Evolutionary conservation across 2,797 vertebrate genomes (phyloP).

Genomic region (Tapirus indicus): DNA sequence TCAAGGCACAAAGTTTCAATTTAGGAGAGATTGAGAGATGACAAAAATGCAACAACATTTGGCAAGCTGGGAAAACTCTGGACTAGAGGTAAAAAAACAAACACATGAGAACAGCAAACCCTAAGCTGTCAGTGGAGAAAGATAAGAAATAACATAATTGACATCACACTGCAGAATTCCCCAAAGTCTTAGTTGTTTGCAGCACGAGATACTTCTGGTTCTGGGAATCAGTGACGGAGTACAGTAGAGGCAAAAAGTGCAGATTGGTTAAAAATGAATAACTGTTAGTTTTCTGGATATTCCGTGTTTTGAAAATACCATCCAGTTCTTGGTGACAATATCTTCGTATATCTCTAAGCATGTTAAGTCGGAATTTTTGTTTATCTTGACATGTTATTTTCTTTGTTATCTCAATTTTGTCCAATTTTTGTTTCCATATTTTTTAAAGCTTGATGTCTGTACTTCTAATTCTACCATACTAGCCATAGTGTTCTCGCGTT

Average conservation of each 20-base stretch:
- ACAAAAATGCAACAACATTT: background rate
- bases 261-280: background rate
- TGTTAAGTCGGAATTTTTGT: background rate
- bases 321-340: background rate
- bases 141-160: background rate
- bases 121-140: background rate
- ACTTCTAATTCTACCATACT: background rate
- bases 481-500: background rate
- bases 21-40: background rate
- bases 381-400: background rate
- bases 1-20: background rate
- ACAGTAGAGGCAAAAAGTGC: background rate
- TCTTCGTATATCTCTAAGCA: background rate
- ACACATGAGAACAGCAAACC: background rate
- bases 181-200: background rate
- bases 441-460: background rate
- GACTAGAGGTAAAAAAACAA: background rate
- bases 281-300: background rate
- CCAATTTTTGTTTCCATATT: background rate
- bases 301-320: background rate
- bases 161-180: background rate
- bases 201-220: background rate
- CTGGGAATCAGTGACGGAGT: background rate
- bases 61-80: background rate
- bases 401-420: background rate